Evolutionary conservation across 1,140 invertebrate genomes (phyloP).

Genomic region (Brachionus plicatilis): DNA sequence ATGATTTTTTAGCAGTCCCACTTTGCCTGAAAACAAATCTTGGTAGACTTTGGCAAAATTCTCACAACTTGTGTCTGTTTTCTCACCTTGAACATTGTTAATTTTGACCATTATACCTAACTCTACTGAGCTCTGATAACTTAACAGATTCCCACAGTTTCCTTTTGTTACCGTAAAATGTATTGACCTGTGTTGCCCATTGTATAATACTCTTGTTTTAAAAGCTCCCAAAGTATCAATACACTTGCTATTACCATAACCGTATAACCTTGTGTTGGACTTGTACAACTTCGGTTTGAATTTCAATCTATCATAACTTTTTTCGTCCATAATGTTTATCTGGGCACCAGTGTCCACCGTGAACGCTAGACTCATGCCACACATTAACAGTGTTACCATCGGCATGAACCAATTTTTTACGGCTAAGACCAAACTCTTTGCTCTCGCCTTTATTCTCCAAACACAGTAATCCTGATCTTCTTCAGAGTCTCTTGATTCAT

Average conservation of each 20-base stretch:
- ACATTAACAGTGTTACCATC: conserved; percentile 4
- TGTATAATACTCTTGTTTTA: background rate
- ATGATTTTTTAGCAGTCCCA: no score
- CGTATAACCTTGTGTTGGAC: background rate
- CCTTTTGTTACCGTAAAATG: background rate
- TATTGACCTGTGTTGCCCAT: background rate
- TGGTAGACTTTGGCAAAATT: background rate
- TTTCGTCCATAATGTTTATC: background rate
- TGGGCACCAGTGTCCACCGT: background rate
- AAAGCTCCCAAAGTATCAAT: background rate
- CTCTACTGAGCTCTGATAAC: background rate
- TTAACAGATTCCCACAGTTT: background rate
- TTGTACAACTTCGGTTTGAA: conserved; percentile 1
- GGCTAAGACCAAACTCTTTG: background rate
- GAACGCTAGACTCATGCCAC: background rate
- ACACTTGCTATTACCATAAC: background rate
- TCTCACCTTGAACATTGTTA: background rate
- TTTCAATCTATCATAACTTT: background rate
- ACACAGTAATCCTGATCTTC: background rate
- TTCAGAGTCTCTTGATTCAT: background rate
- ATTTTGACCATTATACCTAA: background rate
- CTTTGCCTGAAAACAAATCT: no score
- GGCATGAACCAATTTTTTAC: background rate
- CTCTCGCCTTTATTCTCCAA: background rate
- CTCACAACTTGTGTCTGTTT: background rate